Evolutionary conservation across 2,888 invertebrate genomes (phyloP), one percentile per base, ranked within the genome.

Genomic region (Epistrophella euchroma): DNA sequence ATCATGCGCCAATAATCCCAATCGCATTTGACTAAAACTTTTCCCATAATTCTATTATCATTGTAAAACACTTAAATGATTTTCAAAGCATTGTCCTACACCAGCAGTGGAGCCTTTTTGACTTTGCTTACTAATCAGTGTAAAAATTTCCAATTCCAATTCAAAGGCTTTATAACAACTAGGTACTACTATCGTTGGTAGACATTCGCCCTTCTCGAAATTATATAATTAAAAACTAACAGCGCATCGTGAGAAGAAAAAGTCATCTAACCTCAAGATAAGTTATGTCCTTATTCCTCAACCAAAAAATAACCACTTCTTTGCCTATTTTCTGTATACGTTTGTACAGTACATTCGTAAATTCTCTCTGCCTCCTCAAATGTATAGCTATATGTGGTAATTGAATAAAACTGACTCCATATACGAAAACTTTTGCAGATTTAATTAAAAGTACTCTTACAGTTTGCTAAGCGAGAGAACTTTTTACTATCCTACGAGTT

Each of bases 401-500:
- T 43, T 22, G 28, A 40, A 47, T 13, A 17, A n/a, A 47, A 64
- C 60, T 28, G 17, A 81, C 60, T 72, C 56, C 64, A 68, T 73
- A 68, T 19, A n/a, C n/a, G 60, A 82, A 82, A 82, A 66, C 60
- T 70, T 77, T 68, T 47, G 56, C 77, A 60, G 68, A 77, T 77
- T 82, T 82, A 82, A 82, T 82, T 82, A 82, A 82, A 82, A 77
- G 77, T 60, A 66, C 66, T 72, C 50, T 66, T 73, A 60, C 55
- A 76, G 56, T 76, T 72, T 52, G 43, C 37, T 58, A 58, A 58
- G 58, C 50, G 52, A 47, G 52, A 47, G 45, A 72, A 58, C 62
- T 64, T 50, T 50, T 37, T 22, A 5, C 37, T 70, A 73, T 17
- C 58, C 73, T 25, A 43, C 43, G 70, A 75, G 55, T 80, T 68